These are phyloP conservation scores for Hydrocynus forskahlii DNA, from an alignment of 2,797 vertebrate genomes.

Conservation along the genomic window DNA sequence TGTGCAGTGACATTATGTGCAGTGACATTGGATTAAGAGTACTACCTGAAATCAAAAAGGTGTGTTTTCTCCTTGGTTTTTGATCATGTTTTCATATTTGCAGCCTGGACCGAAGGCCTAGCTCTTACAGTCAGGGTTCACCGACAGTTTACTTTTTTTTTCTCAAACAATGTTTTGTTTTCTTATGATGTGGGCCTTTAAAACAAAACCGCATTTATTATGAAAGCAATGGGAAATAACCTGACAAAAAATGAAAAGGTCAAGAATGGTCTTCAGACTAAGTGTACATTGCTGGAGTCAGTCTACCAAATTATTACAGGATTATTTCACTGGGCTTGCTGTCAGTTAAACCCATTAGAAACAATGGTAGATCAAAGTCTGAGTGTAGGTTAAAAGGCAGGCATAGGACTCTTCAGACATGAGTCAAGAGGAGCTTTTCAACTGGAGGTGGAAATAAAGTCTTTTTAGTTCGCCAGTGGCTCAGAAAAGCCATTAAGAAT, in stretches of 20 bases:
- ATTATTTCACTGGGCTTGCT: conserved; percentile 13
- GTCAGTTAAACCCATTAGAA: background rate
- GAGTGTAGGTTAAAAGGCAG: background rate
- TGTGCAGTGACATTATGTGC: too few relatives aligned
- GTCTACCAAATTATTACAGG: conserved; percentile 15
- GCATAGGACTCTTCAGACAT: background rate
- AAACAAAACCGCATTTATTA: conserved; percentile 32
- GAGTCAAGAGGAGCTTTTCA: conserved; percentile 1
- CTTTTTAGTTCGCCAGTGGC: background rate
- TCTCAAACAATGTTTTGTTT: background rate
- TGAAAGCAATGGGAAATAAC: conserved; percentile 28
- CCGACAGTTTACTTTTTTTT: too few relatives aligned
- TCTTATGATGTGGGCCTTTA: background rate
- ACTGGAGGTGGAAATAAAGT: conserved; percentile 2
- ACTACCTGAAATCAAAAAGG: too few relatives aligned
- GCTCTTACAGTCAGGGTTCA: too few relatives aligned
- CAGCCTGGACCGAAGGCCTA: too few relatives aligned
- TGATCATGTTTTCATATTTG: too few relatives aligned
- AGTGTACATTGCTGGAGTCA: background rate
- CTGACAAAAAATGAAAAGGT: conserved; percentile 50
- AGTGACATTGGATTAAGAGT: too few relatives aligned
- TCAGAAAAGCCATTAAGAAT: conserved; percentile 23
- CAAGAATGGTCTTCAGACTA: background rate
- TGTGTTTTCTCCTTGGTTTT: too few relatives aligned
- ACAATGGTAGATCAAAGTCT: conserved; percentile 11